Conservation (phyloP, 2,888 invertebrate species). For the Epistrophe grossulariae region DNA sequence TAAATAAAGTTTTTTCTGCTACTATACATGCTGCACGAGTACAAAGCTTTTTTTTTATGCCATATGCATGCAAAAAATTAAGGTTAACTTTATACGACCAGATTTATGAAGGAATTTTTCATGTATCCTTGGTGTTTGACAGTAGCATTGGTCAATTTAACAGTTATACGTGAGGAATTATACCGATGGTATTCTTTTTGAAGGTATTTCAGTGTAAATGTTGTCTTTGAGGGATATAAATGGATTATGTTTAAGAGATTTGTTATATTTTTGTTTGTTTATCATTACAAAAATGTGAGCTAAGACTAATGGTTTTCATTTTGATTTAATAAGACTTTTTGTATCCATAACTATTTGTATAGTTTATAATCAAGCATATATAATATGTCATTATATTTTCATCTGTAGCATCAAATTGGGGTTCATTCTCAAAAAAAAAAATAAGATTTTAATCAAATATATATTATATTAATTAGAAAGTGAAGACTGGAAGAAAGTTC, state of each 20-base stretch:
- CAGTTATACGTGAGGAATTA: conserved; percentile 3
- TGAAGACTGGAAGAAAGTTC: too few relatives aligned
- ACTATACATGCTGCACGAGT: not conserved
- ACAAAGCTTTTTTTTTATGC: not conserved
- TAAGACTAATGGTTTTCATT: not conserved
- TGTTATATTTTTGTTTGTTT: not conserved
- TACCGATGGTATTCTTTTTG: conserved; percentile 37
- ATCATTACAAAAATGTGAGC: not conserved
- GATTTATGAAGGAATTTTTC: not conserved
- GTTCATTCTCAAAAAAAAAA: too few relatives aligned
- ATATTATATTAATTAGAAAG: too few relatives aligned
- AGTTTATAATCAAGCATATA: not conserved
- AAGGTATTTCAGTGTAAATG: conserved; percentile 11
- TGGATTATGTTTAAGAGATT: conserved; percentile 20
- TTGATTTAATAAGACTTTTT: not conserved
- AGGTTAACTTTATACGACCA: not conserved
- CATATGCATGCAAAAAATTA: not conserved
- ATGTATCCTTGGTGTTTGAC: not conserved
- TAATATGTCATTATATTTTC: too few relatives aligned
- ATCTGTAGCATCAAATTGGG: too few relatives aligned
- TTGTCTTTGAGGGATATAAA: conserved; percentile 17
- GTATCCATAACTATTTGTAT: not conserved
- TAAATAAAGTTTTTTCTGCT: not conserved
- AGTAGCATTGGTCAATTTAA: conserved; percentile 1
- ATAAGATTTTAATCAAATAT: too few relatives aligned